Base-by-base conservation (phyloP, 2,888 invertebrate genomes). In the Protodeltote pygarga region DNA sequence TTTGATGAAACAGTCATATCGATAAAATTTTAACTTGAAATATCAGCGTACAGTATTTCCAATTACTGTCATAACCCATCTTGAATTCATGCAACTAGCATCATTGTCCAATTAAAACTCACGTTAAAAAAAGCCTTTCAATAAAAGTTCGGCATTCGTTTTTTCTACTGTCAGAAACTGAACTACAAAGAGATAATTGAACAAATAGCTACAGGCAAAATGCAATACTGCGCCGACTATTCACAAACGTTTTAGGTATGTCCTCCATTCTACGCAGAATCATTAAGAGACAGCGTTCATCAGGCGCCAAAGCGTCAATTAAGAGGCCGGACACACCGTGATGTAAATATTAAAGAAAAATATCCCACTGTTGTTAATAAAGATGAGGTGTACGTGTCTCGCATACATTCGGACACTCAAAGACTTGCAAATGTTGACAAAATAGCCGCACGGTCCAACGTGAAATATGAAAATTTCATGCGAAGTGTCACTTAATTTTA, bases 401-500 rank as follows among this genome's bases (percentile, higher is more conserved):
- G 85, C 81, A 80, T 87, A 79, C 77, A 58, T 49, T 39, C 58
- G 67, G 73, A 62, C 60, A 54, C 66, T 77, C 73, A 79, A 79
- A 81, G 75, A 79, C 79, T 79, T 83, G 79, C 73, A 77, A 83
- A 85, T 85, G 76, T 73, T 72, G 49, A 60, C 71, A 71, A 78
- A 80, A 77, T 74, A 75, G 70, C 76, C 66, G 38, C 61, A 73
- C 75, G 71, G 65, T 28, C 50, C 47, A 14, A 41, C 23, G 47
- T 47, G 32, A 52, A 65, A 50, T 59, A 73, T 71, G 70, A 65
- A 75, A 77, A 75, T 75, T 73, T 74, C 65, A 58, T 62, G 52
- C 67, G 61, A 68, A 73, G 60, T 68, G 54, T 62, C 71, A 67
- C 72, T 82, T 81, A 78, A 81, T 81, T 81, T 76, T 73, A 68